phyloP scores from a whole-genome alignment of 2,888 invertebrate genomes.

The Xanthia togata region DNA sequence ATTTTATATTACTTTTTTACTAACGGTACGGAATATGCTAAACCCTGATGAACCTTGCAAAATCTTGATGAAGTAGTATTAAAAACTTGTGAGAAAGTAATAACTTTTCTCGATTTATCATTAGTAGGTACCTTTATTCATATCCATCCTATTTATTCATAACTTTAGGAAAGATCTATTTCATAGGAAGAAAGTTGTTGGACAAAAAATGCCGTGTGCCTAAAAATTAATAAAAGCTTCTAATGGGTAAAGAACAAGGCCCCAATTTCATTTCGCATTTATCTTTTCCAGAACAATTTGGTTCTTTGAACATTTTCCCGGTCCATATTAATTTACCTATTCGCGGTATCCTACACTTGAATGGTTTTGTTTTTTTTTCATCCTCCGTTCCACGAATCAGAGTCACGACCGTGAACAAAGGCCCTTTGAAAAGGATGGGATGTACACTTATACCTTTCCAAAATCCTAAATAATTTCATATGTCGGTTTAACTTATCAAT shows the following conservation, averaged over 20 bases:
- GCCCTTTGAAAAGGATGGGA: slow-evolving; percentile 31
- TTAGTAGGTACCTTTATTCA: too few relatives aligned
- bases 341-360: slow-evolving; percentile 36
- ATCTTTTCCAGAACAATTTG: slow-evolving; percentile 26
- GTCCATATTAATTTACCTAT: slow-evolving; percentile 52
- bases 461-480: slow-evolving; percentile 39
- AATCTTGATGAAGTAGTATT: neutral
- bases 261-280: slow-evolving; percentile 23
- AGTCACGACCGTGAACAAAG: slow-evolving; percentile 48
- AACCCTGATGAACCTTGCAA: neutral
- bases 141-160: too few relatives aligned
- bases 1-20: too few relatives aligned
- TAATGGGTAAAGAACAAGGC: slow-evolving; percentile 18
- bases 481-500: too few relatives aligned
- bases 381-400: slow-evolving; percentile 35
- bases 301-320: slow-evolving; percentile 33
- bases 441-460: slow-evolving; percentile 31
- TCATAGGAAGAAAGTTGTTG: neutral
- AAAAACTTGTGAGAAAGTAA: neutral
- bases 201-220: neutral
- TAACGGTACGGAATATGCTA: neutral
- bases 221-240: slow-evolving; percentile 17
- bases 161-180: neutral
- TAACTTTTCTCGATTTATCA: neutral
- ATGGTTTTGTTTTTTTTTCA: slow-evolving; percentile 46